Evolutionary conservation across 2,113 vertebrate genomes (phyloP).

Genomic region (Meles meles): DNA sequence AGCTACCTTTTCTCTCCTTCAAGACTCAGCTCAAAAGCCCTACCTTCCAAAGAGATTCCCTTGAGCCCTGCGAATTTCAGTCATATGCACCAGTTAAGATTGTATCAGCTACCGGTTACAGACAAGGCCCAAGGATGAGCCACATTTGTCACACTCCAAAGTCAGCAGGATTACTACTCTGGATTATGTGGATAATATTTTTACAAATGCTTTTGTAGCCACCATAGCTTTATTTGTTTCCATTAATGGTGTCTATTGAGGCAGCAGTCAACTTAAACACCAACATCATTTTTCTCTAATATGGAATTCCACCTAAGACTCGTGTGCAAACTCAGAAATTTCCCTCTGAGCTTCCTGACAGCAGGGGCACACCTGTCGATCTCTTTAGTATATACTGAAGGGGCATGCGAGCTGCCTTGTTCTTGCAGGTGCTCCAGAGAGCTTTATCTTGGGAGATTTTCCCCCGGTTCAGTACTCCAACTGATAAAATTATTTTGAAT

Average conservation of each 20-base stretch:
- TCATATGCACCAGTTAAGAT: background rate
- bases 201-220: background rate
- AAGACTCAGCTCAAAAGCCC: background rate
- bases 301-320: background rate
- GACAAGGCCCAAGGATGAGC: no score
- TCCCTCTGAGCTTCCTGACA: background rate
- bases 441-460: background rate
- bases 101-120: background rate
- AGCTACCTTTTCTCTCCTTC: background rate
- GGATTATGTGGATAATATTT: background rate
- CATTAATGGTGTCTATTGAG: background rate
- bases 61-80: background rate
- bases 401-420: background rate
- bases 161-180: background rate
- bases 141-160: background rate
- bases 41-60: background rate
- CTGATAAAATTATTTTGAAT: background rate
- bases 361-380: background rate
- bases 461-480: background rate
- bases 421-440: background rate
- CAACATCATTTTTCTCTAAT: background rate
- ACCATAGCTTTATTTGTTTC: background rate
- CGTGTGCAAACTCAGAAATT: background rate
- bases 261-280: background rate
- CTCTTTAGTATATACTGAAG: background rate